Percentiles rank a stretch among this genome's conserved stretches.
Evolutionary conservation across 2,113 vertebrate genomes (phyloP).

Genomic region (Mobula hypostoma): DNA sequence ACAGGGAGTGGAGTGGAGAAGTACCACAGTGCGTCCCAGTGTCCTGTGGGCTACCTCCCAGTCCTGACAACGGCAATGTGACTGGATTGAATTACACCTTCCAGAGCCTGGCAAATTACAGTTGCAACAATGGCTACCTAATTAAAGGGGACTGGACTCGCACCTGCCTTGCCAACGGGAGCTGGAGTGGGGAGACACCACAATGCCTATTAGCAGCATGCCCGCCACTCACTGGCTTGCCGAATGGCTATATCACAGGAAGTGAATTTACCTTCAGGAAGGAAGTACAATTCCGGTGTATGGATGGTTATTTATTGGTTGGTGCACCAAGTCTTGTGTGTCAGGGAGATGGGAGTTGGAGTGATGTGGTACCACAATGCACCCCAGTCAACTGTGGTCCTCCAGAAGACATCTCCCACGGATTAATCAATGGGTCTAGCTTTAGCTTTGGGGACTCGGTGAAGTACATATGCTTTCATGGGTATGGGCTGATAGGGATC

Average conservation of each 20-base stretch:
- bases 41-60: slow-evolving; percentile 66
- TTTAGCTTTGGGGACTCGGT: slow-evolving; percentile 69
- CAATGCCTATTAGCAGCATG: slow-evolving; percentile 66
- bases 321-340: slow-evolving; percentile 63
- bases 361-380: slow-evolving; percentile 67
- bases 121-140: slow-evolving; percentile 70
- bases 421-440: slow-evolving; percentile 77
- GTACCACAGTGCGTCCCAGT: slow-evolving; percentile 73
- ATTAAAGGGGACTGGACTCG: slow-evolving; percentile 63
- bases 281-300: slow-evolving; percentile 69
- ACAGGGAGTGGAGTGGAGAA: slow-evolving; percentile 68
- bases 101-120: slow-evolving; percentile 59
- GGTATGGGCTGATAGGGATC: slow-evolving; percentile 73
- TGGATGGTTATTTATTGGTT: slow-evolving; percentile 67
- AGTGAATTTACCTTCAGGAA: slow-evolving; percentile 66
- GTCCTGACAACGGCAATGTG: slow-evolving; percentile 57
- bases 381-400: slow-evolving; percentile 70
- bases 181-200: slow-evolving; percentile 71
- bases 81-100: slow-evolving; percentile 66
- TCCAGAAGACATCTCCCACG: slow-evolving; percentile 79
- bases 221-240: slow-evolving; percentile 51
- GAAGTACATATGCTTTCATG: slow-evolving; percentile 79
- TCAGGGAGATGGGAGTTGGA: slow-evolving; percentile 73
- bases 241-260: slow-evolving; percentile 61
- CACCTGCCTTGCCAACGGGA: slow-evolving; percentile 74